Percentiles rank a stretch among this genome's conserved stretches.
Evolutionary conservation across 2,113 vertebrate genomes (phyloP).

Genomic region (Cricetomys ansorgei): DNA sequence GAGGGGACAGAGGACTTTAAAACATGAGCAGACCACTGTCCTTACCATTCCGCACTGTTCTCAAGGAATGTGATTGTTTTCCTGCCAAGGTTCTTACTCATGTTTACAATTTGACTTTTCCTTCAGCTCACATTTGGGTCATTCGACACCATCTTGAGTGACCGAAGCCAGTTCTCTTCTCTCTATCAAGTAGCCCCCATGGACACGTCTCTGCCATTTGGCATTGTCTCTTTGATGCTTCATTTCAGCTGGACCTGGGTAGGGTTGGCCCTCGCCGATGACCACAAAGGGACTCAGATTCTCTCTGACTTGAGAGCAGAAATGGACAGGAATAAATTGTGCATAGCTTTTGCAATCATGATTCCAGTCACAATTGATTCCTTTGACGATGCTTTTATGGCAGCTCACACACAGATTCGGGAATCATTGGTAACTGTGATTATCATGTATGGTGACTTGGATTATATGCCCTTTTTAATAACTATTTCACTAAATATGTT

Average conservation of each 20-base stretch:
- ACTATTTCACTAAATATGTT: too few species aligned
- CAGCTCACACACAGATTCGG: too few species aligned
- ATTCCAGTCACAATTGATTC: too few species aligned
- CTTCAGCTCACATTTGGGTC: background rate
- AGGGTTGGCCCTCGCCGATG: background rate
- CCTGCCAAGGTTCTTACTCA: background rate
- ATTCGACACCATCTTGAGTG: background rate
- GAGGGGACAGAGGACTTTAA: background rate
- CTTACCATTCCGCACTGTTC: background rate
- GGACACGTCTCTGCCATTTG: background rate
- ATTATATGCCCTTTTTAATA: too few species aligned
- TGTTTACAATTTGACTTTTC: background rate
- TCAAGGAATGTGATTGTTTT: background rate
- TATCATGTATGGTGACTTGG: too few species aligned
- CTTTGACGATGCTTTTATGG: too few species aligned
- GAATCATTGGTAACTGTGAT: too few species aligned
- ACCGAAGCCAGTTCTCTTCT: background rate
- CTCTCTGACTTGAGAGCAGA: background rate
- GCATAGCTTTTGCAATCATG: background rate
- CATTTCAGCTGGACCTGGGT: background rate
- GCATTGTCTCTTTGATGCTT: background rate
- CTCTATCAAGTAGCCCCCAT: background rate
- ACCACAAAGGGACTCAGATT: background rate
- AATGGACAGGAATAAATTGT: background rate
- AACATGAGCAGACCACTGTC: background rate